Evolutionary conservation across 2,113 vertebrate genomes (phyloP).

Genomic region (Rhinoptilus africanus): DNA sequence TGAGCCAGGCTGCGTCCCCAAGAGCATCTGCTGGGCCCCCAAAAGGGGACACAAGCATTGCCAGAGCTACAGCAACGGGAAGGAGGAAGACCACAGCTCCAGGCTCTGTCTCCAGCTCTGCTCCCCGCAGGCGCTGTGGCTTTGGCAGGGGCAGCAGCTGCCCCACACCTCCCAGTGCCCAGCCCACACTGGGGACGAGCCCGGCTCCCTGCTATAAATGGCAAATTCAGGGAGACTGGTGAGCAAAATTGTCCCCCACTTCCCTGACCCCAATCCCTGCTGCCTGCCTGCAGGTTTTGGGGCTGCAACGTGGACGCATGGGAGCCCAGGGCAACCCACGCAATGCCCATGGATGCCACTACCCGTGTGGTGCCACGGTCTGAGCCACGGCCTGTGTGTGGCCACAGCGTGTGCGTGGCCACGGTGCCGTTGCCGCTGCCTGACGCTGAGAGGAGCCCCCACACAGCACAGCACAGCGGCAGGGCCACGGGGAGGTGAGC

Average conservation of each 20-base stretch:
- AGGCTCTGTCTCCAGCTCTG: neutral
- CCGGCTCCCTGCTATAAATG: rapidly evolving
- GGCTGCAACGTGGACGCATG: neutral
- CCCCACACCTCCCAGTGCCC: rapidly evolving
- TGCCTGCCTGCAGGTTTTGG: neutral
- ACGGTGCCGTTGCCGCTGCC: neutral
- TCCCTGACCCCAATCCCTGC: neutral
- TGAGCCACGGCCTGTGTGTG: neutral
- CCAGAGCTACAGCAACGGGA: neutral
- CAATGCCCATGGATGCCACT: rapidly evolving
- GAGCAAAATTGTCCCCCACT: neutral
- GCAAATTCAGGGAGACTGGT: neutral
- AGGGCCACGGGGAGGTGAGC: neutral
- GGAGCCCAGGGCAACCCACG: neutral
- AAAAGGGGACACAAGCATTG: rapidly evolving
- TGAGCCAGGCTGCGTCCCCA: neutral
- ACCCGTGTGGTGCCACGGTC: neutral
- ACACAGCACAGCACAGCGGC: neutral
- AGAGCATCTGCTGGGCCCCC: neutral
- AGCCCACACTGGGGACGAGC: neutral
- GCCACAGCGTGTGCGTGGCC: too few relatives aligned
- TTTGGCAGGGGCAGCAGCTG: neutral
- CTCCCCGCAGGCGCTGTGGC: rapidly evolving
- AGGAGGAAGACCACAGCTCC: neutral
- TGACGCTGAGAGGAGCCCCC: conserved; percentile 44